phyloP scores from a whole-genome alignment of 2,113 vertebrate species.

The Connochaetes taurinus region DNA sequence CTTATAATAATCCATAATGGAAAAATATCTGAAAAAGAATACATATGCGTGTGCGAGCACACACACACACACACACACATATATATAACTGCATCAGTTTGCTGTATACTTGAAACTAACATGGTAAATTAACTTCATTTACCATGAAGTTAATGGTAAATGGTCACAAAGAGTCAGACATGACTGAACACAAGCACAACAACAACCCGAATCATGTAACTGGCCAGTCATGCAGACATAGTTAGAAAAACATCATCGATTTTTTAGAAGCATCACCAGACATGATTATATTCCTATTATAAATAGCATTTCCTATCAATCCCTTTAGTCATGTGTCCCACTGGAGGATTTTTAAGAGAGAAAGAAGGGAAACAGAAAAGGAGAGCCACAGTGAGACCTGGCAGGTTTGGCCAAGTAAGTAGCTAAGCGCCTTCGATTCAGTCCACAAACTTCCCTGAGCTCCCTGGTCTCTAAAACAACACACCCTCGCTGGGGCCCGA shows the following conservation, averaged over 20 bases:
- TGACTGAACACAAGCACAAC: background rate
- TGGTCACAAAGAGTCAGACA: background rate
- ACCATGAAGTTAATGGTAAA: background rate
- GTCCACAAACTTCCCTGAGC: background rate
- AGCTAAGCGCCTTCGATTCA: background rate
- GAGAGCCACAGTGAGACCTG: background rate
- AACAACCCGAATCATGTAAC: background rate
- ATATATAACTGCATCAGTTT: background rate
- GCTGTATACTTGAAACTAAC: background rate
- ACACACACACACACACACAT: fast-evolving
- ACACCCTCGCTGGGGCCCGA: fast-evolving
- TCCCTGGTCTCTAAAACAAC: background rate
- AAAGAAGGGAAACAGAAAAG: background rate
- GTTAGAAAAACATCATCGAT: background rate
- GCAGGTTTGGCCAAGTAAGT: background rate
- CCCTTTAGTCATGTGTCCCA: background rate
- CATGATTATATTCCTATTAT: background rate
- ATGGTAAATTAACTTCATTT: background rate
- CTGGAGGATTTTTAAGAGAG: background rate
- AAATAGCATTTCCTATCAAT: background rate
- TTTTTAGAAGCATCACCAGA: background rate
- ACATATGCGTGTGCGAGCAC: fast-evolving
- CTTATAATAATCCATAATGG: background rate
- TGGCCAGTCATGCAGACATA: background rate
- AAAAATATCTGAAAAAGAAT: background rate